Base-by-base conservation (phyloP, 2,113 vertebrate genomes). In the Phrynocephalus versicolor region DNA sequence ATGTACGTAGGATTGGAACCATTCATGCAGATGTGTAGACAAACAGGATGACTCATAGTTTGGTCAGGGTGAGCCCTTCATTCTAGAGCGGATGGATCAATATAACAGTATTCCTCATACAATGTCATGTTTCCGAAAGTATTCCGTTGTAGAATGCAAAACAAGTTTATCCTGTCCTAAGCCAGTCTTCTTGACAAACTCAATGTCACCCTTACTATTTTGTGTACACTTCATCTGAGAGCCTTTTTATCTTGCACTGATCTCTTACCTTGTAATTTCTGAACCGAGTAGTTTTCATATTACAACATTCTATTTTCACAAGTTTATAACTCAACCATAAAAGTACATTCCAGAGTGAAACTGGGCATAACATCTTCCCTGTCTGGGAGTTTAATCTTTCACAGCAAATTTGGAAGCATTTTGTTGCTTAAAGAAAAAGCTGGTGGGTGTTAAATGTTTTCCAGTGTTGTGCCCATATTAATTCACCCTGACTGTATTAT, bases 151-250 rank as follows among this genome's bases (percentile, higher is more conserved):
- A 71, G 51, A 87, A 55, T 15, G 55, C 27, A 58, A 87, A 87
- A 87, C 85, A 87, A 78, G 85, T 83, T 83, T 87, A 72, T 82
- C 85, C 80, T 78, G 85, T 87, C 65, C 55, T 51, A 60, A 78
- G 21, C 23, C 51, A 76, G 78, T 78, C 64, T 82, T 71, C 9
- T 78, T 71, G n/a, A 70, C 74, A 87, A 87, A 71, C 23, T 83
- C 73, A 87, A 72, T 62, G 85, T 62, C 80, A 87, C 85, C 73
- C 33, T 78, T 82, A 60, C 55, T 81, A 39, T 74, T 83, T 87
- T 78, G 85, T 71, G 78, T 82, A 78, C n/a, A n/a, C 45, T 78
- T 83, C 58, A 79, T 72, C 74, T 51, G 64, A 45, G 39, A 51
- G 51, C 39, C 51, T 57, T 64, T 82, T 87, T 72, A 82, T 79